These are phyloP conservation scores for Heterotilapia buettikoferi DNA, from an alignment of 2,113 vertebrate genomes.

Conservation along the genomic window DNA sequence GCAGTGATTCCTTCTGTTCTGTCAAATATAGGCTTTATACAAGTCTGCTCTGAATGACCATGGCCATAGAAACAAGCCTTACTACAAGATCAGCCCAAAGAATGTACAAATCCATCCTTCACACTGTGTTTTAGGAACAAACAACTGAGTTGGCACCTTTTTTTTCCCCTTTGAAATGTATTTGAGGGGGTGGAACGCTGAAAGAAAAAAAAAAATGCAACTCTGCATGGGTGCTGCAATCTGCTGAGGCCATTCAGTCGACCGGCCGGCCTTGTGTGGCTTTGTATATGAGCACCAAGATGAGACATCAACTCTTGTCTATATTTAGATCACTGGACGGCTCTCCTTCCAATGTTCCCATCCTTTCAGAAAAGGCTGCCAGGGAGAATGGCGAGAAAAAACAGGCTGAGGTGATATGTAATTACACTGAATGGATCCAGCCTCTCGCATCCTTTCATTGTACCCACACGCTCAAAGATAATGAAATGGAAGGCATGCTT, in stretches of 20 bases:
- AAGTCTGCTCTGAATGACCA: not conserved
- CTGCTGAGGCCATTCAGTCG: slow-evolving; percentile 31
- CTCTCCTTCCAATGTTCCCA: slow-evolving; percentile 52
- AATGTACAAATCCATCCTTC: slow-evolving; percentile 18
- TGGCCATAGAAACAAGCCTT: not conserved
- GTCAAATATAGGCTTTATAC: not conserved
- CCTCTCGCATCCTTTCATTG: slow-evolving; percentile 49
- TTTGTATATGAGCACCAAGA: slow-evolving; percentile 36
- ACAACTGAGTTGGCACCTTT: slow-evolving; percentile 11
- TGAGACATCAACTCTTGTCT: slow-evolving; percentile 59
- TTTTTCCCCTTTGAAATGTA: not conserved
- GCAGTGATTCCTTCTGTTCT: not conserved
- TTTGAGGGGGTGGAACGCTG: slow-evolving; percentile 33
- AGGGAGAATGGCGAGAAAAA: slow-evolving; percentile 43
- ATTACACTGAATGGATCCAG: slow-evolving; percentile 57
- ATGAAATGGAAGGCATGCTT: slow-evolving; percentile 44
- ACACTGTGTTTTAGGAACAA: slow-evolving; percentile 20
- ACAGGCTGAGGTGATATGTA: slow-evolving; percentile 56
- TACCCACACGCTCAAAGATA: slow-evolving; percentile 38
- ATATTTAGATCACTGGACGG: slow-evolving; percentile 63
- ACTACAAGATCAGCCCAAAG: not conserved
- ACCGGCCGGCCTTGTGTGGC: slow-evolving; percentile 34
- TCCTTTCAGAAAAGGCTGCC: slow-evolving; percentile 52
- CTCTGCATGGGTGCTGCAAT: slow-evolving; percentile 16
- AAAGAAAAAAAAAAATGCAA: slow-evolving; percentile 2